Base-by-base conservation (phyloP, 2,888 invertebrate genomes). In the Ischnura elegans region DNA sequence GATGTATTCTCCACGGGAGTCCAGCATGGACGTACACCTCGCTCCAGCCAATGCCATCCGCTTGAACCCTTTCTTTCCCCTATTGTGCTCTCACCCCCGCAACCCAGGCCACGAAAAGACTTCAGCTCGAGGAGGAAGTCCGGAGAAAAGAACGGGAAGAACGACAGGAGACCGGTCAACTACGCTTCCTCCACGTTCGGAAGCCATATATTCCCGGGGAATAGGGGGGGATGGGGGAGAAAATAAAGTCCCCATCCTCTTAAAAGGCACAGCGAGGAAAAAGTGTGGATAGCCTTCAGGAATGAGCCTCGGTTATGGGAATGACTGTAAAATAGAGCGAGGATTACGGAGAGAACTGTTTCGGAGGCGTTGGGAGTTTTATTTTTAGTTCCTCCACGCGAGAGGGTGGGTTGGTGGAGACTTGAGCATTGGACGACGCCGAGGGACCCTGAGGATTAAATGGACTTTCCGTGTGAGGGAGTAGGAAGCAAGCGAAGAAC, bases 391-490 rank as follows among this genome's bases (percentile, higher is more conserved):
- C 36, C 61, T n/a, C n/a, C n/a, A n/a, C n/a, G n/a, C 61, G 25
- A 21, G 61, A 25, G 25, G 25, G 61, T 36, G 36, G 16, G 29
- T 66, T 13, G 29, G 66, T 0, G 10, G 76, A 76, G 76, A 76
- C 29, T 19, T 1, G 13, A 51, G 51, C 16, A 51, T 51, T 19
- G 51, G 51, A 51, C 13, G 13, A 13, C 51, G 16, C 10, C 29
- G 76, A 76, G 76, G 76, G 76, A 76, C 76, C 36, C 76, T 25
- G 76, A 76, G 76, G 76, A 76, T 76, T 76, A 76, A 76, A 76
- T 76, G 76, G 76, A 76, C 76, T 76, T 76, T 76, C 76, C 36
- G 76, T 76, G 76, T 76, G 76, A 29, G 29, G 36, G 76, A n/a
- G 76, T 29, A 76, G 76, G 76, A 76, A 76, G 76, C 25, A 76